Evolutionary conservation across 2,888 invertebrate species (phyloP), one percentile per base, ranked within the genome.

Genomic region (Brachylomia viminalis): DNA sequence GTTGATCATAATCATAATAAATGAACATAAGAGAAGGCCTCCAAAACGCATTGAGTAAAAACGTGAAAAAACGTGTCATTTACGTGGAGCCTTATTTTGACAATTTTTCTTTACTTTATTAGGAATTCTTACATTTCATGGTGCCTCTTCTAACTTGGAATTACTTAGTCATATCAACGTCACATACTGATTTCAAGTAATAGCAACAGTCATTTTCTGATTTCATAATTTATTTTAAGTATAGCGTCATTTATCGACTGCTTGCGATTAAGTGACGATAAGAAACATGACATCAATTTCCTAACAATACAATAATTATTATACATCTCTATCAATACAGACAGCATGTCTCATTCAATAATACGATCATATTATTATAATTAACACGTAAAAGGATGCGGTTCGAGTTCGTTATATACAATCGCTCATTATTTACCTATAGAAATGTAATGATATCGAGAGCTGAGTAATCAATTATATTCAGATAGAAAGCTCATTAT

Each of bases 401-500:
- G 33, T 23, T n/a, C 11, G 17, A 61, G 67, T 82, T 27, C 77
- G 33, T 54, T 23, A 30, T 23, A 56, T 17, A 59, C 42, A 61
- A 59, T 65, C 23, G n/a, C 10, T 17, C 30, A 71, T 70, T 67
- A 76, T 75, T 80, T 72, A 61, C 27, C n/a, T n/a, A 47, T 79
- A 13, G 47, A 70, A 83, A 59, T 52, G 42, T 72, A 72, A 72
- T 69, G 15, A 47, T 76, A 83, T 54, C 27, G 56, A 47, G 33
- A 27, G 58, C 65, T 56, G 77, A 83, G 49, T 81, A 84, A 83
- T 80, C 66, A 73, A 81, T 77, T 80, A 73, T 59, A 75, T 72
- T 59, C 79, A 72, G 59, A 84, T 82, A 74, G 84, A 84, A 85
- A 84, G 84, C 73, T 79, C 69, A 76, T 84, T 85, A 76, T n/a